These are phyloP conservation scores for Stylophora pistillata DNA, from an alignment of 64 coral and sea anemone genomes.

Conservation along the genomic window DNA sequence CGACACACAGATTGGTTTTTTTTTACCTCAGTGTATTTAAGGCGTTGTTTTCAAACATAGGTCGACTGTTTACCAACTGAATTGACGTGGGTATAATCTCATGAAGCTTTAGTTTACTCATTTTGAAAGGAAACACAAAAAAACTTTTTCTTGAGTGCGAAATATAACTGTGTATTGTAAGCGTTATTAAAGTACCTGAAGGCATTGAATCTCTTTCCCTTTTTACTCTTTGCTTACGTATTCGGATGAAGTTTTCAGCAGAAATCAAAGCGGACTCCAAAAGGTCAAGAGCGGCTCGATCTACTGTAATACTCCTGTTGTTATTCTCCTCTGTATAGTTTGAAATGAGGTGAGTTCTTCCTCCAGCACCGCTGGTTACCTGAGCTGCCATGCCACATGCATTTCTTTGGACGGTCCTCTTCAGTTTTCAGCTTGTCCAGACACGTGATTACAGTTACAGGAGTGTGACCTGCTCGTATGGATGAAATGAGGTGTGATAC, in stretches of 20 bases:
- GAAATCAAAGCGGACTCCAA: constrained; percentile 67
- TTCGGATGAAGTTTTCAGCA: constrained; percentile 72
- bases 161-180: not conserved
- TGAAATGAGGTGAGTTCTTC: constrained; percentile 68
- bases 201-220: not conserved
- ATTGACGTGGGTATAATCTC: too few relatives aligned
- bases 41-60: too few relatives aligned
- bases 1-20: too few relatives aligned
- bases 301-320: constrained; percentile 9
- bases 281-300: constrained; percentile 58
- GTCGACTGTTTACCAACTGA: too few relatives aligned
- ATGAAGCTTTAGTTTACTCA: too few relatives aligned
- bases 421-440: constrained; percentile 67
- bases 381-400: constrained; percentile 48
- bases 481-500: not conserved
- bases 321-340: constrained; percentile 69
- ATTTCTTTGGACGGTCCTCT: constrained; percentile 33
- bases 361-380: constrained; percentile 65
- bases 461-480: constrained; percentile 45
- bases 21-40: too few relatives aligned
- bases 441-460: constrained; percentile 81
- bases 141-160: too few relatives aligned
- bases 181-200: not conserved
- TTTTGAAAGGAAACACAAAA: too few relatives aligned
- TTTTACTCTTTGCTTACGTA: constrained; percentile 53